phyloP scores from a whole-genome alignment of 2,113 vertebrate genomes.

The Cercopithecus mona region DNA sequence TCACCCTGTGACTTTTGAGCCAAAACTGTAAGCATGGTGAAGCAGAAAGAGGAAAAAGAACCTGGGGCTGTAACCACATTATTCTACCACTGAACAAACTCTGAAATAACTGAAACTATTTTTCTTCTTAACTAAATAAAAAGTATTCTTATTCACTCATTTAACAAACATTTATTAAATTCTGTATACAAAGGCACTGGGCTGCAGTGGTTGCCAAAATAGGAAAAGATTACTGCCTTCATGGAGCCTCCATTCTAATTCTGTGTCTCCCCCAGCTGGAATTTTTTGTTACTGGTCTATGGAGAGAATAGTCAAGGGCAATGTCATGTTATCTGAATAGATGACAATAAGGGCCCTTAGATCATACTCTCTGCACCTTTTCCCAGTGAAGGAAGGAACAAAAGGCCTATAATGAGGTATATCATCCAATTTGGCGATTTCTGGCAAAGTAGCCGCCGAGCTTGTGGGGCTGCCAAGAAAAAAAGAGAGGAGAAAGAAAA shows the following conservation, averaged over 20 bases:
- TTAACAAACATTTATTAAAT: neutral
- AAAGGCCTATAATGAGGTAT: neutral
- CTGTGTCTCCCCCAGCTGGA: neutral
- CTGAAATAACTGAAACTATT: neutral
- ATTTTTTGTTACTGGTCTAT: neutral
- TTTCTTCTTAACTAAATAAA: neutral
- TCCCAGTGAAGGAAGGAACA: neutral
- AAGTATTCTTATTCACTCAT: neutral
- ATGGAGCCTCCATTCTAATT: neutral
- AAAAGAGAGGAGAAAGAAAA: neutral
- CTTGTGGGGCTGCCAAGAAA: neutral
- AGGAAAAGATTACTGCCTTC: neutral
- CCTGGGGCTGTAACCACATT: neutral
- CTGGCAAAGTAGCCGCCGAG: neutral
- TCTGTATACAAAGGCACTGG: neutral
- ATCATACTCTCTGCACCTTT: neutral
- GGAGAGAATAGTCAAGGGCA: neutral
- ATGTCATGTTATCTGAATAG: neutral
- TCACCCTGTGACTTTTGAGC: neutral
- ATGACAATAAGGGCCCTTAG: neutral
- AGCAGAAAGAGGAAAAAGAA: neutral
- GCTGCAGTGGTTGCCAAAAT: neutral
- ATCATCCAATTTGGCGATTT: neutral
- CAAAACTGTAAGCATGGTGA: neutral
- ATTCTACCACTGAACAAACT: neutral